These are phyloP conservation scores for Macrotus californicus DNA, from an alignment of 2,113 vertebrate genomes.

Conservation along the genomic window DNA sequence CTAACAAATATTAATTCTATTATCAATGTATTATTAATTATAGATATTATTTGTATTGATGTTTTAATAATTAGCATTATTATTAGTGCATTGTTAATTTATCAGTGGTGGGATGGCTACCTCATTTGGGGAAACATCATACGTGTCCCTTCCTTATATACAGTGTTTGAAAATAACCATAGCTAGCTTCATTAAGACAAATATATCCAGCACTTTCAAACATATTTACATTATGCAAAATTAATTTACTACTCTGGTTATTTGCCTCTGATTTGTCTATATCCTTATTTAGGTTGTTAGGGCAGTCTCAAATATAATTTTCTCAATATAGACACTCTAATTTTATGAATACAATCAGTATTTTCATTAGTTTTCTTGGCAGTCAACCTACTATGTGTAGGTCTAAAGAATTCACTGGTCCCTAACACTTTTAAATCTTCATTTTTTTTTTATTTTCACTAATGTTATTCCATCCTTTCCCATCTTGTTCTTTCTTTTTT, in stretches of 20 bases:
- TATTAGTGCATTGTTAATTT: not conserved
- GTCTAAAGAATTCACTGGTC: not conserved
- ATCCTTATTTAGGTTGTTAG: not conserved
- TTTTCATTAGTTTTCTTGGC: not conserved
- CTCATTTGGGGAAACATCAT: not conserved
- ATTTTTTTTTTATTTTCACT: not conserved
- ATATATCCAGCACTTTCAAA: not conserved
- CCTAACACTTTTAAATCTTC: not conserved
- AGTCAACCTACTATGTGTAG: not conserved
- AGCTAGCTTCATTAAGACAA: not conserved
- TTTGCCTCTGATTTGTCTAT: not conserved
- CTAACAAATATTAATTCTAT: not conserved
- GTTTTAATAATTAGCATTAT: not conserved
- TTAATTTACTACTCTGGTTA: not conserved
- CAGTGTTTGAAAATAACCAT: not conserved
- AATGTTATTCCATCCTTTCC: not conserved
- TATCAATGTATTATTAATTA: not conserved
- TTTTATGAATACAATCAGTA: not conserved
- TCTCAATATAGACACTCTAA: not conserved
- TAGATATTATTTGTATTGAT: not conserved
- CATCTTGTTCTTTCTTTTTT: not conserved
- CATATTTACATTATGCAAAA: not conserved
- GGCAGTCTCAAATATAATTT: not conserved
- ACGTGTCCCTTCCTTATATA: not conserved
- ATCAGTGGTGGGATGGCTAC: not conserved